Conservation (phyloP, 2,888 invertebrate genomes). For the Villa cingulata region DNA sequence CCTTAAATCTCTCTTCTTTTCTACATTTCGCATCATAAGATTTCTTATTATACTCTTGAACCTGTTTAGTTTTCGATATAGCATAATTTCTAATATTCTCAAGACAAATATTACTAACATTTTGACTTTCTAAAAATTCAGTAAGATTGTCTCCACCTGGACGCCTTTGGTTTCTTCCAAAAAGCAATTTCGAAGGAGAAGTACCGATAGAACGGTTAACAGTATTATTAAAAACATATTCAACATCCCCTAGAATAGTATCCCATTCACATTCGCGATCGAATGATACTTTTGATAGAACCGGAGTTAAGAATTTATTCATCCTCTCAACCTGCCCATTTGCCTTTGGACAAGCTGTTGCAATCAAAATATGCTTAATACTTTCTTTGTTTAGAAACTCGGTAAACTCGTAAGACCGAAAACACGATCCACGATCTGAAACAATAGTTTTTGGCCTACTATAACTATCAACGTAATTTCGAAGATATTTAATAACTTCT, state of each 20-base stretch:
- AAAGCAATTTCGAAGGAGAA: too few species aligned
- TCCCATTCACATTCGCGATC: slow-evolving; percentile 1
- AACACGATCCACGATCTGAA: slow-evolving; percentile 2
- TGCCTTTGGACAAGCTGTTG: slow-evolving; percentile 1
- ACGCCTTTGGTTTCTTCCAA: too few species aligned
- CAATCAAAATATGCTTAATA: slow-evolving; percentile 1
- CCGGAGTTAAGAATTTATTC: slow-evolving; percentile 3
- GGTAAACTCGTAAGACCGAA: slow-evolving; percentile 1
- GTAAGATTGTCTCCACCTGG: too few species aligned
- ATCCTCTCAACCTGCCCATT: slow-evolving; percentile 4
- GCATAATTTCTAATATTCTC: background rate
- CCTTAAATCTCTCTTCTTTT: background rate
- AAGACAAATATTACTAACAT: too few species aligned
- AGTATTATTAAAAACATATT: background rate
- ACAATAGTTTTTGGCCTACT: slow-evolving; percentile 1
- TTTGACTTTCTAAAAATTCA: too few species aligned
- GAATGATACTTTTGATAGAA: slow-evolving; percentile 1
- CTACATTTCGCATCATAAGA: slow-evolving; percentile 1
- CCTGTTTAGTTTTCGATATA: background rate
- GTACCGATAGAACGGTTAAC: too few species aligned
- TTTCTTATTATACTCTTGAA: background rate
- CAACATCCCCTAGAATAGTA: slow-evolving; percentile 1
- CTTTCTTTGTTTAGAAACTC: background rate
- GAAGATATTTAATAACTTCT: background rate
- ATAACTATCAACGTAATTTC: background rate